Percentiles rank a stretch among this genome's conserved stretches.
phyloP scores from a whole-genome alignment of 2,888 invertebrate species.

The Cynaeus angustus region DNA sequence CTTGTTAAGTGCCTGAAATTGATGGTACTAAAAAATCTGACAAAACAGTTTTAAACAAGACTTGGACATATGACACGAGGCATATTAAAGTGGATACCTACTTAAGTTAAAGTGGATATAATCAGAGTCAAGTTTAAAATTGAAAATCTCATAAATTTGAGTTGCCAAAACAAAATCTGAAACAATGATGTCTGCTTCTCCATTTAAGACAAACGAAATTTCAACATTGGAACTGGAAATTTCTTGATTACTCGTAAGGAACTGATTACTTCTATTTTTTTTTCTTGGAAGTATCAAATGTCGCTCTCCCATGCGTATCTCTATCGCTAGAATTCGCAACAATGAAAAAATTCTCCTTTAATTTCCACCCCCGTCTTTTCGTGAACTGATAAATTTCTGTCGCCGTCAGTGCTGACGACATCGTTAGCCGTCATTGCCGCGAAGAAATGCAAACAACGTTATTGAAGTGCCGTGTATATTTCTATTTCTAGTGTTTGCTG shows the following conservation, averaged over 20 bases:
- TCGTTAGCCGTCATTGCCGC: slow-evolving; percentile 1
- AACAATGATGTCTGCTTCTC: not conserved
- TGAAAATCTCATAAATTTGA: too few species aligned
- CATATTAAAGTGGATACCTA: not conserved
- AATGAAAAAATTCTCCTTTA: not conserved
- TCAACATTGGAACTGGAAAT: too few species aligned
- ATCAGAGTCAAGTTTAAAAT: not conserved
- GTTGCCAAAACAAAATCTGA: too few species aligned
- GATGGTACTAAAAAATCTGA: too few species aligned
- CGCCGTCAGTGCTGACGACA: slow-evolving; percentile 32
- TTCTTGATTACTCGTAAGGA: too few species aligned
- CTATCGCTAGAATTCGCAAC: slow-evolving; percentile 11
- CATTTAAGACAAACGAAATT: not conserved
- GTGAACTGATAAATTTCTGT: slow-evolving; percentile 37
- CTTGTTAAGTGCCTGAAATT: too few species aligned
- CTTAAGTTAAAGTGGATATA: not conserved
- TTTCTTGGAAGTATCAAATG: not conserved
- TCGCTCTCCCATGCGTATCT: not conserved
- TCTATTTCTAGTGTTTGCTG: slow-evolving; percentile 60
- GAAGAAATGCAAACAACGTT: slow-evolving; percentile 37
- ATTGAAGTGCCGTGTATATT: slow-evolving; percentile 45
- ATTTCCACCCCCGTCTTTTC: slow-evolving; percentile 13
- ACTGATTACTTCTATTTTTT: too few species aligned
- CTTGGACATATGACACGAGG: not conserved
- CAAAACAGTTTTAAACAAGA: not conserved